These are phyloP conservation scores for Pogonognathellus flavescens DNA, from an alignment of 1,140 invertebrate genomes.

Conservation along the genomic window DNA sequence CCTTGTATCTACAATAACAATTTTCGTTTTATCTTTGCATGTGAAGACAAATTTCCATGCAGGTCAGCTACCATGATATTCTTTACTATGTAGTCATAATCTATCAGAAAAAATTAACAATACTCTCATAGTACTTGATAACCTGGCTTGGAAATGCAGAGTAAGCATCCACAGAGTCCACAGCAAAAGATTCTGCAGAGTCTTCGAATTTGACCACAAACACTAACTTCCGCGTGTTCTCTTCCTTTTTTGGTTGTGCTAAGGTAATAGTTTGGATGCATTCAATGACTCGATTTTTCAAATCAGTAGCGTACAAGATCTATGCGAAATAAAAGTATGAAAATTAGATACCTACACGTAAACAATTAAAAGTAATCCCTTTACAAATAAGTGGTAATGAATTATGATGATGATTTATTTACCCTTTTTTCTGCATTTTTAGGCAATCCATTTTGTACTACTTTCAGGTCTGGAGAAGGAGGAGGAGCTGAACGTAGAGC, in stretches of 20 bases:
- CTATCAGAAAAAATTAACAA: neutral
- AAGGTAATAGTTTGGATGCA: neutral
- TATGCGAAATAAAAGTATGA: neutral
- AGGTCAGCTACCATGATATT: too few species aligned
- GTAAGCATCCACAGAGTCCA: neutral
- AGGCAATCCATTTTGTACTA: too few species aligned
- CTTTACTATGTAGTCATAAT: too few species aligned
- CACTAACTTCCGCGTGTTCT: neutral
- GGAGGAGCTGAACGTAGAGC: too few species aligned
- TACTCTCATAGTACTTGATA: conserved; percentile 2
- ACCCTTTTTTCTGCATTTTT: neutral
- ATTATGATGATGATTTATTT: neutral
- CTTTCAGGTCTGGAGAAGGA: neutral
- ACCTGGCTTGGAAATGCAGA: neutral
- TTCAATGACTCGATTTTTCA: neutral
- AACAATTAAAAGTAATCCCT: too few species aligned
- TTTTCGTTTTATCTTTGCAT: too few species aligned
- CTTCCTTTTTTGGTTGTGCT: neutral
- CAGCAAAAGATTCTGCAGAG: neutral
- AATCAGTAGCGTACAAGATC: neutral
- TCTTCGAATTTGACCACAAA: neutral
- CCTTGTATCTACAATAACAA: too few species aligned
- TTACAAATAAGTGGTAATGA: too few species aligned
- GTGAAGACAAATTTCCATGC: too few species aligned
- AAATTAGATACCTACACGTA: too few species aligned